phyloP scores from a whole-genome alignment of 1,140 invertebrate species.

The Zeugodacus cucurbitae region DNA sequence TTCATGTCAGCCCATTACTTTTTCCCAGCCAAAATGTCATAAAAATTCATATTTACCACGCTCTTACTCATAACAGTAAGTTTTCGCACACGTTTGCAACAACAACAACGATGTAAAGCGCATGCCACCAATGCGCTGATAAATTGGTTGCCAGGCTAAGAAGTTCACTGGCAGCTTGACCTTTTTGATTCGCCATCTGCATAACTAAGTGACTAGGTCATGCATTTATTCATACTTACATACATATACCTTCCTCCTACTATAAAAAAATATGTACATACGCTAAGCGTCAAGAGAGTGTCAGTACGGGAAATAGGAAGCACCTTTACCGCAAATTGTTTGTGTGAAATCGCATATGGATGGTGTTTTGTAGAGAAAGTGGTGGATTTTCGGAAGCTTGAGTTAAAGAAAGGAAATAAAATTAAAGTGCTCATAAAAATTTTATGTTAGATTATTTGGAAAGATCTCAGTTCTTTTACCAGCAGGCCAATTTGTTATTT shows the following conservation, averaged over 20 bases:
- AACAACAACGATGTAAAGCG: neutral
- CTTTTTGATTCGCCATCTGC: neutral
- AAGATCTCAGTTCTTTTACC: no score
- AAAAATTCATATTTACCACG: neutral
- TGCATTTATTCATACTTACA: no score
- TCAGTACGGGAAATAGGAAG: neutral
- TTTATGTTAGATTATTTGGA: no score
- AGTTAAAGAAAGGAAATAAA: no score
- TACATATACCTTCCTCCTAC: no score
- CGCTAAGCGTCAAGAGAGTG: neutral
- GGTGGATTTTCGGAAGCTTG: no score
- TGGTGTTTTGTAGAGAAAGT: no score
- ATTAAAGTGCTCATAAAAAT: no score
- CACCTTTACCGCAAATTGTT: no score
- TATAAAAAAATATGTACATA: no score
- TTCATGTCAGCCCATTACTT: neutral
- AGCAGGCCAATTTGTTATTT: no score
- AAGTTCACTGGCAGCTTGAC: neutral
- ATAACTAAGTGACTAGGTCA: conserved; percentile 15
- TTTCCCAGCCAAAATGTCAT: neutral
- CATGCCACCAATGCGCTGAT: neutral
- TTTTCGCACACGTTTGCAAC: neutral
- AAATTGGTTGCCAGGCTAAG: neutral
- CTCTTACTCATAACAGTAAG: neutral
- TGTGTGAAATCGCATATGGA: no score